A percentile compares a stretch with the other conserved stretches of the same genome.
These are phyloP conservation scores for Ophioderma brevispina DNA, from an alignment of 35 echinoderm and acorn worm species.

Conservation along the genomic window DNA sequence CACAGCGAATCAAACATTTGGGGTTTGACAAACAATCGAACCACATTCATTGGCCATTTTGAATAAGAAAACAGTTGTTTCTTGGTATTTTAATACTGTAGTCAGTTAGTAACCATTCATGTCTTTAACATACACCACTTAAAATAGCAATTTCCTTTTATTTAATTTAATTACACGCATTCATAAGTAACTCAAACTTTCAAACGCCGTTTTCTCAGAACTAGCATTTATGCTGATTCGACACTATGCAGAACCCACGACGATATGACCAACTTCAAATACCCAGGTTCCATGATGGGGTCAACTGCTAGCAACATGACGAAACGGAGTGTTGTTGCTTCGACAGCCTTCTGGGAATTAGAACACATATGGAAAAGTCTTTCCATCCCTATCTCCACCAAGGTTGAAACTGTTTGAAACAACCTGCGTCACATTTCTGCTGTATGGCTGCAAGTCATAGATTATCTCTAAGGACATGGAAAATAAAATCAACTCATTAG, in stretches of 20 bases:
- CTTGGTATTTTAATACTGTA: too few relatives aligned
- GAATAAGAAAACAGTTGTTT: too few relatives aligned
- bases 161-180: too few relatives aligned
- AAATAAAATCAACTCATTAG: slow-evolving; percentile 30
- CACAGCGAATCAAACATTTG: too few relatives aligned
- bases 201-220: too few relatives aligned
- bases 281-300: slow-evolving; percentile 40
- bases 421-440: slow-evolving; percentile 17
- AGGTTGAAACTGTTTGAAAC: slow-evolving; percentile 34
- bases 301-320: slow-evolving; percentile 28
- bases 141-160: too few relatives aligned
- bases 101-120: too few relatives aligned
- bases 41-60: too few relatives aligned
- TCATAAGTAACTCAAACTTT: too few relatives aligned
- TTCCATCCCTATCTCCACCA: not conserved
- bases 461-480: slow-evolving; percentile 39
- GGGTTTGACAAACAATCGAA: too few relatives aligned
- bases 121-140: too few relatives aligned
- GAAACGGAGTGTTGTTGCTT: slow-evolving; percentile 13
- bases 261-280: slow-evolving; percentile 28
- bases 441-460: slow-evolving; percentile 36
- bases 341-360: slow-evolving; percentile 42
- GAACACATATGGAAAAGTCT: slow-evolving; percentile 30
- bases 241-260: not conserved
- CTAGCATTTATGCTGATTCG: too few relatives aligned